Evolutionary conservation across 2,113 vertebrate species (phyloP).

Genomic region (Mungos mungo): DNA sequence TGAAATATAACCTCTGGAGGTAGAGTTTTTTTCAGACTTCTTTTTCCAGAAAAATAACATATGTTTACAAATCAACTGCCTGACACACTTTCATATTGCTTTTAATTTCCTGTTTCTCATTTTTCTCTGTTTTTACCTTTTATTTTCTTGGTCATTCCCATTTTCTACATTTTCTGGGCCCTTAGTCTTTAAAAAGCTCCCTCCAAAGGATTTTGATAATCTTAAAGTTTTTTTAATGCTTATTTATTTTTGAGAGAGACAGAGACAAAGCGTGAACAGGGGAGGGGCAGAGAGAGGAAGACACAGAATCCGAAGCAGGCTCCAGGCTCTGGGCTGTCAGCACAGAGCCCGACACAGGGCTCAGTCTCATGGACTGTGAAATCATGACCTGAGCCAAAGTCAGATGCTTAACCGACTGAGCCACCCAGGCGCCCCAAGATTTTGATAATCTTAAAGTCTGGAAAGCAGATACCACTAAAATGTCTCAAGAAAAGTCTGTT

Average conservation of each 20-base stretch:
- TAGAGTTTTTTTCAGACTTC: background rate
- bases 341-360: too few relatives aligned
- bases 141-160: background rate
- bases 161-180: background rate
- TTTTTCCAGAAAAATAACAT: background rate
- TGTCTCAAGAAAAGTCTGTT: background rate
- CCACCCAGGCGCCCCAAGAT: background rate
- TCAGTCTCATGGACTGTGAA: too few relatives aligned
- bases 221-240: background rate
- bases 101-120: background rate
- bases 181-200: background rate
- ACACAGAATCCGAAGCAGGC: too few relatives aligned
- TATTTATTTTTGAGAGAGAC: too few relatives aligned
- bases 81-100: background rate
- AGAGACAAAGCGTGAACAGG: too few relatives aligned
- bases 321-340: too few relatives aligned
- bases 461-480: background rate
- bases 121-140: background rate
- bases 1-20: background rate
- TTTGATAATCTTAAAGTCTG: background rate
- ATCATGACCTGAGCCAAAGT: too few relatives aligned
- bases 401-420: too few relatives aligned
- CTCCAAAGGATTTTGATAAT: conserved; percentile 18
- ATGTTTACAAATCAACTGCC: background rate
- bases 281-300: too few relatives aligned